Evolutionary conservation across 2,113 vertebrate genomes (phyloP).

Genomic region (Pungitius pungitius): DNA sequence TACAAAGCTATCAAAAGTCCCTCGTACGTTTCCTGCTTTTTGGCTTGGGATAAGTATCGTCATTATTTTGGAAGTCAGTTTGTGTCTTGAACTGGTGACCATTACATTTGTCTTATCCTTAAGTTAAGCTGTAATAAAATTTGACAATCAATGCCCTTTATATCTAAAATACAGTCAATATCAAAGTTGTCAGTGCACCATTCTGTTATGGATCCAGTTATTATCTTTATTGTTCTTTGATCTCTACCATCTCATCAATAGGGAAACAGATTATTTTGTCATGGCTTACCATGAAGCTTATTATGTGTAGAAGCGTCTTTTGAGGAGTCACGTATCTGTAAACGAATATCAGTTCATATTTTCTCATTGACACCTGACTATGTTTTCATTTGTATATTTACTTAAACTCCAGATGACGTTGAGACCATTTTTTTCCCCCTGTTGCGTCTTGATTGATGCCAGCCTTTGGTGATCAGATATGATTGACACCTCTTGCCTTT

Average conservation of each 20-base stretch:
- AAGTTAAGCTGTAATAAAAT: no score
- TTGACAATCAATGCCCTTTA: no score
- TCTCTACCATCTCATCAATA: background rate
- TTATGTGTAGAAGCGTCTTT: background rate
- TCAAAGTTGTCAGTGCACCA: no score
- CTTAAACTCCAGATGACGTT: conserved; percentile 9
- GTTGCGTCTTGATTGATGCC: conserved; percentile 64
- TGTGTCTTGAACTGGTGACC: no score
- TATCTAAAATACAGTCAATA: no score
- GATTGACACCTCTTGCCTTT: conserved; percentile 58
- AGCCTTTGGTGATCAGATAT: conserved; percentile 75
- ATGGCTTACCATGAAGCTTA: background rate
- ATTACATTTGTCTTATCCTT: no score
- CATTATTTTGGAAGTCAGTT: no score
- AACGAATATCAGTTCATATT: background rate
- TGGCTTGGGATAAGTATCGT: no score
- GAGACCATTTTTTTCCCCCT: conserved; percentile 14
- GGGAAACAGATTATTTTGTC: background rate
- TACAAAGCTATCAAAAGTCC: no score
- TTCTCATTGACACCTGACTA: background rate
- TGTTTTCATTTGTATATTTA: background rate
- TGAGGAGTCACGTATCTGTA: background rate
- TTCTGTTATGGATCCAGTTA: background rate
- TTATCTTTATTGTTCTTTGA: background rate
- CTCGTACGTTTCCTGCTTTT: no score